A percentile compares a stretch with the other conserved stretches of the same genome.
Evolutionary conservation across 2,797 vertebrate species (phyloP).

Genomic region (Cuculus canorus): DNA sequence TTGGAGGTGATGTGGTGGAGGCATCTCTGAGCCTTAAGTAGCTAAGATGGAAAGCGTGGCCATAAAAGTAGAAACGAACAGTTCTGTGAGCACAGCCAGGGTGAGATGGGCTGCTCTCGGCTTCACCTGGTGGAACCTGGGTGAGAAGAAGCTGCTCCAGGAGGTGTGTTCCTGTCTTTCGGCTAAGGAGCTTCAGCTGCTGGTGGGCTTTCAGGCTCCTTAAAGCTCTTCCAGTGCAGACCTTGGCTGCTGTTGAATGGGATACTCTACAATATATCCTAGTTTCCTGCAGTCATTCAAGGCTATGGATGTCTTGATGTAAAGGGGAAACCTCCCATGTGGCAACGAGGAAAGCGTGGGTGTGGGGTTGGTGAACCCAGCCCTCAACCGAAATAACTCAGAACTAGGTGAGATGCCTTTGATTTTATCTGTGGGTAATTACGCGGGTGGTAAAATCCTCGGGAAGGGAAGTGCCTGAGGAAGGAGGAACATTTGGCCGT

Average conservation of each 20-base stretch:
- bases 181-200: neutral
- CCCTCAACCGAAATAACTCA: neutral
- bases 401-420: neutral
- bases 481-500: neutral
- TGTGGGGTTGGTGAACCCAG: neutral
- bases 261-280: rapidly evolving
- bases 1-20: neutral
- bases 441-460: neutral
- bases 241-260: rapidly evolving
- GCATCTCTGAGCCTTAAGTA: rapidly evolving
- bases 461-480: neutral
- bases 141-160: neutral
- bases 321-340: neutral
- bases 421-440: constrained; percentile 34
- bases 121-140: neutral
- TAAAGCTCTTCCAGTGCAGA: neutral
- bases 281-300: neutral
- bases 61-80: rapidly evolving
- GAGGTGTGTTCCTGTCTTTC: neutral
- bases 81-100: rapidly evolving
- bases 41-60: neutral
- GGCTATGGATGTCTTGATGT: neutral
- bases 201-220: neutral
- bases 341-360: neutral
- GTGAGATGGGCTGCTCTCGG: rapidly evolving